Evolutionary conservation across 2,888 invertebrate species (phyloP).

Genomic region (Liopterus haemorrhoidalis): DNA sequence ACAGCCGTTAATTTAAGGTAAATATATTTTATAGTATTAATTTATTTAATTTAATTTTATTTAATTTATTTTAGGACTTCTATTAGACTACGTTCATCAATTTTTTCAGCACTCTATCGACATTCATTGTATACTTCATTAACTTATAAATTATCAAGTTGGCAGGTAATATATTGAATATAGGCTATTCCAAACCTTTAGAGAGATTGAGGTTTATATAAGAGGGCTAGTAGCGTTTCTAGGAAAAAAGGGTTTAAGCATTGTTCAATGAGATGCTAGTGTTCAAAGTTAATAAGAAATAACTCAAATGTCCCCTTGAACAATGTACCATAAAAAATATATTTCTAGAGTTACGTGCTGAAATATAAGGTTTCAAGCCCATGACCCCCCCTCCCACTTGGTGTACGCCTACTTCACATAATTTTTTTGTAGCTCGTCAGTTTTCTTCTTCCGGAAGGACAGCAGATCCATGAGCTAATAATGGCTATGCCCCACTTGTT

Average conservation of each 20-base stretch:
- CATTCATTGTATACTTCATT: conserved; percentile 38
- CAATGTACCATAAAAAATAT: too few species aligned
- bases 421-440: conserved; percentile 48
- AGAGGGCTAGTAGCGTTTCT: too few species aligned
- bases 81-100: conserved; percentile 39
- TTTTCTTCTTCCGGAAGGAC: conserved; percentile 52
- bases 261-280: too few species aligned
- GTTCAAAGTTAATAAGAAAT: too few species aligned
- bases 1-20: conserved; percentile 36
- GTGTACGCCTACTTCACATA: too few species aligned
- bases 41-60: conserved; percentile 5
- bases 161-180: conserved; percentile 34
- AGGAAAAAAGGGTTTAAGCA: too few species aligned
- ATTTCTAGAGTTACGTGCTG: too few species aligned
- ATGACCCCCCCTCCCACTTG: too few species aligned
- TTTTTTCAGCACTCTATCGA: conserved; percentile 39
- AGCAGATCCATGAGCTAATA: conserved; percentile 51
- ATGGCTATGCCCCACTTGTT: conserved; percentile 49
- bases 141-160: conserved; percentile 33
- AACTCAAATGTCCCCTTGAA: conserved; percentile 4
- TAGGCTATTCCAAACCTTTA: too few species aligned
- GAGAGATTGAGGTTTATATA: too few species aligned
- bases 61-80: conserved; percentile 37
- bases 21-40: conserved; percentile 3
- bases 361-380: too few species aligned